Percentiles rank a stretch among this genome's conserved stretches.
Evolutionary conservation across 2,888 invertebrate genomes (phyloP).

Genomic region (Cataglyphis cursor): DNA sequence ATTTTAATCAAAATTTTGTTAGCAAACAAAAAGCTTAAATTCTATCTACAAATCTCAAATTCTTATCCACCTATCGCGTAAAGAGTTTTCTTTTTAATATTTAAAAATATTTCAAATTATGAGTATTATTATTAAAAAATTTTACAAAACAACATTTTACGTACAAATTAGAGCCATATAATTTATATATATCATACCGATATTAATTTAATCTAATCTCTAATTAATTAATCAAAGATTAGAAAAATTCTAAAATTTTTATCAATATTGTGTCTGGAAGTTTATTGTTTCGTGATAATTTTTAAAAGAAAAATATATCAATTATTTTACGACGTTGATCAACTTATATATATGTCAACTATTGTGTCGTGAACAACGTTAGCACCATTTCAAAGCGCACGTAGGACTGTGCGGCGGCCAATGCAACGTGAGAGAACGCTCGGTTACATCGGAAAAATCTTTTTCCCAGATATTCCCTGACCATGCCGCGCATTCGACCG

Average conservation of each 20-base stretch:
- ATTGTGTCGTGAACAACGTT: neutral
- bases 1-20: too few species aligned
- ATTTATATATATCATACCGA: neutral
- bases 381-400: constrained; percentile 60
- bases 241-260: neutral
- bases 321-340: neutral
- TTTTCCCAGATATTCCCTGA: constrained; percentile 35
- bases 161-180: neutral
- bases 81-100: neutral
- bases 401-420: constrained; percentile 48
- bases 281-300: neutral
- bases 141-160: neutral
- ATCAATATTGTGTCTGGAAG: neutral
- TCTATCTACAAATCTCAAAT: neutral
- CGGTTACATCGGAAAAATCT: constrained; percentile 49
- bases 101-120: neutral
- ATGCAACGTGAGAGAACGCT: constrained; percentile 35
- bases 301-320: neutral
- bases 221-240: neutral
- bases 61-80: neutral
- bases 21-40: neutral
- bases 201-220: neutral
- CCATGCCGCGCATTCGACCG: constrained; percentile 35
- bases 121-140: neutral
- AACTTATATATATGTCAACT: neutral